phyloP scores from a whole-genome alignment of 2,797 vertebrate genomes.

The Macropodus opercularis region DNA sequence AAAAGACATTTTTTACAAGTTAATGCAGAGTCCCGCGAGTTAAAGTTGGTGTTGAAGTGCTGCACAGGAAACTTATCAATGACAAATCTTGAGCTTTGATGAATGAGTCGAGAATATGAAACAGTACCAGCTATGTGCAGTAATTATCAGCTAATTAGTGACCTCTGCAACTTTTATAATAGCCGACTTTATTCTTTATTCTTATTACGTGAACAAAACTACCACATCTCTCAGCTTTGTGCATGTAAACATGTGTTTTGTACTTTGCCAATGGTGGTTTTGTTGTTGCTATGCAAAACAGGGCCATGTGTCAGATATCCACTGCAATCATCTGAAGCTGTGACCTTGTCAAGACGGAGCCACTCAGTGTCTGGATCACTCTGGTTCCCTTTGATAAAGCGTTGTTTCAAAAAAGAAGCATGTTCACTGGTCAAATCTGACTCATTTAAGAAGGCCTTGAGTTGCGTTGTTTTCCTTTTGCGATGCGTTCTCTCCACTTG shows the following conservation, averaged over 20 bases:
- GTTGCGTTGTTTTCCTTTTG: constrained; percentile 44
- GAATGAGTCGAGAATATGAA: background rate
- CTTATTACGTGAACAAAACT: background rate
- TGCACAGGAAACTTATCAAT: constrained; percentile 14
- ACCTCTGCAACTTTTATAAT: constrained; percentile 41
- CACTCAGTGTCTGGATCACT: constrained; percentile 32
- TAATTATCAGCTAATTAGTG: constrained; percentile 7
- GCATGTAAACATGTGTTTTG: constrained; percentile 12
- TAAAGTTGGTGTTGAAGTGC: constrained; percentile 4
- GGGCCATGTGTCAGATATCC: constrained; percentile 57
- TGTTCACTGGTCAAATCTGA: constrained; percentile 26
- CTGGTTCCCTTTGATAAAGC: constrained; percentile 34
- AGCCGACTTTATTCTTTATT: constrained; percentile 18
- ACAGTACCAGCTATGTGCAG: background rate
- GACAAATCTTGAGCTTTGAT: background rate
- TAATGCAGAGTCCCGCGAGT: background rate
- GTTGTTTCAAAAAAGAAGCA: constrained; percentile 29
- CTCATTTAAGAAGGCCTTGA: constrained; percentile 45
- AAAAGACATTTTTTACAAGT: constrained; percentile 26
- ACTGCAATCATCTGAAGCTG: constrained; percentile 63
- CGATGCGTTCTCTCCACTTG: constrained; percentile 30
- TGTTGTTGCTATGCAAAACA: constrained; percentile 77
- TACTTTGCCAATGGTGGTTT: constrained; percentile 40
- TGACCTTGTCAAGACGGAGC: constrained; percentile 74
- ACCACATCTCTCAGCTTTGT: background rate